Evolutionary conservation across 2,113 vertebrate genomes (phyloP).

Genomic region (Microtus richardsoni): DNA sequence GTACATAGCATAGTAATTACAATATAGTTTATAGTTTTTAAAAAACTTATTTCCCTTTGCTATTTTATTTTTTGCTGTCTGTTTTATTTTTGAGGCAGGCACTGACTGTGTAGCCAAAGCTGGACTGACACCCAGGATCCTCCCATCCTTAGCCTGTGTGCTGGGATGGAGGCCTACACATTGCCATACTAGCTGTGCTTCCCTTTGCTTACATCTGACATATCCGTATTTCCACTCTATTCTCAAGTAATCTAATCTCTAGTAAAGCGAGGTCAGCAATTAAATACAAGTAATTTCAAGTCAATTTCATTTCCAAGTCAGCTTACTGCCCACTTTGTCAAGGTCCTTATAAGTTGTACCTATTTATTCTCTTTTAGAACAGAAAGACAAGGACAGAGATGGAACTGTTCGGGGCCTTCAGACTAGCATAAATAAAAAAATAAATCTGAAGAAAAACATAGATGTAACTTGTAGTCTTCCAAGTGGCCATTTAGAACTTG

Average conservation of each 20-base stretch:
- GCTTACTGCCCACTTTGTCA: background rate
- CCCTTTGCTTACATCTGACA: background rate
- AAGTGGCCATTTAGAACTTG: background rate
- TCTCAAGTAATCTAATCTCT: slow-evolving; percentile 10
- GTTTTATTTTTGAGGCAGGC: background rate
- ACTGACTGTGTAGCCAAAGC: background rate
- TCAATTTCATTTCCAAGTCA: background rate
- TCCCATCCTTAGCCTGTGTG: background rate
- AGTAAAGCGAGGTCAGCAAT: slow-evolving; percentile 4
- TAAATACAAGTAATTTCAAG: background rate
- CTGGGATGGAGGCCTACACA: background rate
- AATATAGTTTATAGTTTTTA: background rate
- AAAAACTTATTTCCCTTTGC: slow-evolving; percentile 22
- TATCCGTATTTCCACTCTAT: background rate
- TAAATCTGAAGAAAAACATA: background rate
- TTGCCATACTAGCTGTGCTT: background rate
- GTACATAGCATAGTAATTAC: background rate
- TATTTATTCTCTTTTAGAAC: background rate
- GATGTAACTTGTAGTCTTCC: background rate
- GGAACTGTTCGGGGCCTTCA: background rate
- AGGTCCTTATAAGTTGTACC: background rate
- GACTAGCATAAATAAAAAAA: background rate
- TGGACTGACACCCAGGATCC: no score
- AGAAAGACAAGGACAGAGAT: background rate
- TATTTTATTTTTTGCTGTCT: background rate